A percentile compares a stretch with the other conserved stretches of the same genome.
Conservation (phyloP, 2,113 vertebrate species). For the Ptilonorhynchus violaceus region DNA sequence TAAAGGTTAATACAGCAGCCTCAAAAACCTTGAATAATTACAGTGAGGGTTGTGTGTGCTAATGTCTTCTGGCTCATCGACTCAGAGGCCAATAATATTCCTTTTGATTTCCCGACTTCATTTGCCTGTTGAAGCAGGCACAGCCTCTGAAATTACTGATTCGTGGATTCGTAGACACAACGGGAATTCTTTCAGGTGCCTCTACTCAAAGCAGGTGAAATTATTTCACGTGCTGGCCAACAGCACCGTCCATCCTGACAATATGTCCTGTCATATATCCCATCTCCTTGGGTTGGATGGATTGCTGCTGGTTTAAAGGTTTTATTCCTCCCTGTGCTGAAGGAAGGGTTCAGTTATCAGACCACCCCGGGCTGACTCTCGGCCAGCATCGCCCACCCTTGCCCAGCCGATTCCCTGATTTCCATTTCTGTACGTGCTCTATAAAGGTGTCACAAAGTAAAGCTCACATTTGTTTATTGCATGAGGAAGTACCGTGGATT, state of each 20-base stretch:
- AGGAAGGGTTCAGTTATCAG: neutral
- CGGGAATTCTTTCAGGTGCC: neutral
- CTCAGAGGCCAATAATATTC: neutral
- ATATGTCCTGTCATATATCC: neutral
- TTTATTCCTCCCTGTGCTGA: neutral
- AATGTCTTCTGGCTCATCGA: neutral
- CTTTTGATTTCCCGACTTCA: neutral
- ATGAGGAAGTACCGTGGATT: neutral
- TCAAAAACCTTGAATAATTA: neutral
- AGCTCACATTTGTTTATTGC: neutral
- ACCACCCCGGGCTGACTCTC: too few species aligned
- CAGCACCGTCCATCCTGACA: neutral
- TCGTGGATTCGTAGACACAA: accelerated
- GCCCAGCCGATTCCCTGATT: neutral
- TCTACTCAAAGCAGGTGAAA: neutral
- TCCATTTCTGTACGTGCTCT: neutral
- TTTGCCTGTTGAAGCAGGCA: neutral
- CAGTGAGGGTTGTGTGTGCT: neutral
- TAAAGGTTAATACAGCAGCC: neutral
- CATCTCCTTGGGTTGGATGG: neutral
- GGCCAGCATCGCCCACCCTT: neutral
- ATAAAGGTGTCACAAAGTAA: neutral
- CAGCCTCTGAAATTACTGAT: neutral
- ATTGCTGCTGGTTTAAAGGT: neutral
- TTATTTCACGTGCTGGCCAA: neutral